phyloP scores from a whole-genome alignment of 2,797 vertebrate species.

The Atherinosoma microstoma region DNA sequence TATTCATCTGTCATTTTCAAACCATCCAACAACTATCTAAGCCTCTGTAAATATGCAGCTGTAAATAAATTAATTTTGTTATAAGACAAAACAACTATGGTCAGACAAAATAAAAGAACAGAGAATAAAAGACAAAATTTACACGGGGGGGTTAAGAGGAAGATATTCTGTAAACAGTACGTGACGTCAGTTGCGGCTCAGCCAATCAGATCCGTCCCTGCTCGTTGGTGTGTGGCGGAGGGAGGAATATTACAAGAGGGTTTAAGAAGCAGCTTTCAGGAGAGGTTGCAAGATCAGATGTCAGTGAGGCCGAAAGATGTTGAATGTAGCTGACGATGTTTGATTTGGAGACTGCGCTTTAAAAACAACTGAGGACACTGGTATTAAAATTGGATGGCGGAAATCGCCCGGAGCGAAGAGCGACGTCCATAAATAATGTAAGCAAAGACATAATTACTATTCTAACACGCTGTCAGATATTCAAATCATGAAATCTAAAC shows the following conservation, averaged over 20 bases:
- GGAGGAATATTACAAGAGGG: conserved; percentile 51
- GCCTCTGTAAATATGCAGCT: too few species aligned
- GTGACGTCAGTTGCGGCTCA: conserved; percentile 46
- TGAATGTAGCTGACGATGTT: not conserved
- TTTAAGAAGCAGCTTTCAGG: conserved; percentile 55
- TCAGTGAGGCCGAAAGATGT: not conserved
- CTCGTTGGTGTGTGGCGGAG: conserved; percentile 21
- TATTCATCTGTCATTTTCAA: not conserved
- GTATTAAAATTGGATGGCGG: conserved; percentile 43
- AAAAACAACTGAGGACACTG: conserved; percentile 11
- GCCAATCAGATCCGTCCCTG: conserved; percentile 44
- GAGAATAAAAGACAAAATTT: not conserved
- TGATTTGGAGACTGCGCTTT: not conserved
- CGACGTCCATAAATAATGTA: conserved; percentile 63
- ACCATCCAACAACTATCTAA: not conserved
- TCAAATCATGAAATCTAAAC: not conserved
- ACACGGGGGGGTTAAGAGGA: not conserved
- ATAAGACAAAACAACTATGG: too few species aligned
- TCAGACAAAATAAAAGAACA: not conserved
- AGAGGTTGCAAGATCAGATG: conserved; percentile 16
- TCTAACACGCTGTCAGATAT: not conserved
- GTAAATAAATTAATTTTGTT: too few species aligned
- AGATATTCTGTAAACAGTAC: conserved; percentile 17
- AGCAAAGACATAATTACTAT: conserved; percentile 35
- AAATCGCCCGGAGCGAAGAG: conserved; percentile 38